phyloP scores from a whole-genome alignment of 2,888 invertebrate genomes.

The Plutella xylostella region DNA sequence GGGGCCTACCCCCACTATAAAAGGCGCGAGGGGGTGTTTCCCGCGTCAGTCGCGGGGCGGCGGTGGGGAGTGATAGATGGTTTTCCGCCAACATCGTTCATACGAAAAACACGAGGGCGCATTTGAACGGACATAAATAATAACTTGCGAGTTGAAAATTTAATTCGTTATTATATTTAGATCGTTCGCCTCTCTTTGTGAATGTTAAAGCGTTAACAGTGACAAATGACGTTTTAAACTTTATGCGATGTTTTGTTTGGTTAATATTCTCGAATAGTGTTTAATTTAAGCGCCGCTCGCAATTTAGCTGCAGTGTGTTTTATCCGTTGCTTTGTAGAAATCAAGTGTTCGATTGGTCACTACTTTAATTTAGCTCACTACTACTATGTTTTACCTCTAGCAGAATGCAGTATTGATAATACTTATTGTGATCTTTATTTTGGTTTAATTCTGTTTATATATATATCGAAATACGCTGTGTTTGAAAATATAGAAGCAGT shows the following conservation, averaged over 20 bases:
- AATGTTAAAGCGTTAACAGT: neutral
- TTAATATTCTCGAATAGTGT: neutral
- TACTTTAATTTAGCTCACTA: no score
- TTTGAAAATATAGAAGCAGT: no score
- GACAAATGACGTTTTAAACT: neutral
- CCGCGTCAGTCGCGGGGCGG: slow-evolving; percentile 38
- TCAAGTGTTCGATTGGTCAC: no score
- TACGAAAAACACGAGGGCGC: slow-evolving; percentile 52
- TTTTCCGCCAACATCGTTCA: slow-evolving; percentile 44
- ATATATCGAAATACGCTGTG: no score
- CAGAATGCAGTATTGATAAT: no score
- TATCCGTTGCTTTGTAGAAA: no score
- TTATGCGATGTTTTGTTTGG: neutral
- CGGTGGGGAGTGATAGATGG: slow-evolving; percentile 64
- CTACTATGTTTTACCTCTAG: no score
- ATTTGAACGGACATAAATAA: slow-evolving; percentile 56
- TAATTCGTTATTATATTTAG: neutral
- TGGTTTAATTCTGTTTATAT: no score
- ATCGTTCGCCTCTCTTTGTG: neutral
- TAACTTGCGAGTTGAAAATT: neutral
- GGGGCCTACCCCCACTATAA: slow-evolving; percentile 27
- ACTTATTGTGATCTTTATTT: no score
- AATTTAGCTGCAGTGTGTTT: no score
- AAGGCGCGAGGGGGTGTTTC: slow-evolving; percentile 31
- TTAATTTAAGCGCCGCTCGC: neutral